Percentiles rank a stretch among this genome's conserved stretches.
Evolutionary conservation across 2,113 vertebrate species (phyloP).

Genomic region (Coreoperca whiteheadi): DNA sequence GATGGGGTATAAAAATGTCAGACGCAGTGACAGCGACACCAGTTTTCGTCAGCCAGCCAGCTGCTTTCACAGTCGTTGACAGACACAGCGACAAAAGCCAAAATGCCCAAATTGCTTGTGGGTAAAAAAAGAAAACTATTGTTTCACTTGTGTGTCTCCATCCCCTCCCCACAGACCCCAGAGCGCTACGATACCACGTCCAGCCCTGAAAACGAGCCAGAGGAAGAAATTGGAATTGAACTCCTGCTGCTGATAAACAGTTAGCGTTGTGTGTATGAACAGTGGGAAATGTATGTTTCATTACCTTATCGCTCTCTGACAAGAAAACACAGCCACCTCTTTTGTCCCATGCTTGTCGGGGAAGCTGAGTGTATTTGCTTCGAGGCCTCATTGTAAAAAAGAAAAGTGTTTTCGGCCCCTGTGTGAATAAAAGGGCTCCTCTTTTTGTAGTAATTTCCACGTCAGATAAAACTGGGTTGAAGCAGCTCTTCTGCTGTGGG

Average conservation of each 20-base stretch:
- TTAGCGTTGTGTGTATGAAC: slow-evolving; percentile 20
- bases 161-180: slow-evolving; percentile 34
- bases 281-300: slow-evolving; percentile 24
- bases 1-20: slow-evolving; percentile 58
- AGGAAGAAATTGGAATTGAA: slow-evolving; percentile 16
- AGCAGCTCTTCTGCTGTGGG: not conserved
- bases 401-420: slow-evolving; percentile 7
- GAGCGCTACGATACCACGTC: slow-evolving; percentile 13
- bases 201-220: slow-evolving; percentile 31
- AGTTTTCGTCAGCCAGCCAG: slow-evolving; percentile 43
- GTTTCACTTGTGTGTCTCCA: slow-evolving; percentile 36
- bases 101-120: slow-evolving; percentile 65
- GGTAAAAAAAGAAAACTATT: slow-evolving; percentile 65
- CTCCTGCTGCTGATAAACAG: slow-evolving; percentile 44
- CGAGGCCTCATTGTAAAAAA: not conserved
- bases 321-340: slow-evolving; percentile 28
- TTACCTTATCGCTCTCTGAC: slow-evolving; percentile 45
- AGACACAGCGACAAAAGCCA: slow-evolving; percentile 31
- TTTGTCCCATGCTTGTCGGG: not conserved
- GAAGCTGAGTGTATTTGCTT: slow-evolving; percentile 16
- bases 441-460: slow-evolving; percentile 26
- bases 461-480: slow-evolving; percentile 24
- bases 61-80: slow-evolving; percentile 36
- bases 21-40: slow-evolving; percentile 49
- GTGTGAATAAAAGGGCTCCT: slow-evolving; percentile 8